Base-by-base conservation (phyloP, 2,113 vertebrate species). In the Grammomys dolichurus region DNA sequence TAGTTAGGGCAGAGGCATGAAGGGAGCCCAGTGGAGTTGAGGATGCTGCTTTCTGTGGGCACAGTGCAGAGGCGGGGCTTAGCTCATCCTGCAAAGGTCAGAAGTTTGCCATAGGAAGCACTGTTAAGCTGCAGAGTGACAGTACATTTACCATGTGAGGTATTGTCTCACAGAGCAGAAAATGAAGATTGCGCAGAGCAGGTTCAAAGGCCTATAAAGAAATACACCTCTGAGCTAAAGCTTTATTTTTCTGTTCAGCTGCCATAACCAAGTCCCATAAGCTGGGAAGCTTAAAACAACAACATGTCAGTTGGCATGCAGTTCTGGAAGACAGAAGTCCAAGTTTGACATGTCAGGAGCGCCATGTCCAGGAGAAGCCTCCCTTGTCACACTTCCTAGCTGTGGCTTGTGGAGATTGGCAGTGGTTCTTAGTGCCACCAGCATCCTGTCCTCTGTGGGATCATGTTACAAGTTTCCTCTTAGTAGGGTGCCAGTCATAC, bases 21-120 rank as follows among this genome's bases (percentile, higher is more conserved):
- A 6, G 63, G 28, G 0, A 4, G 28, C 0, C 17, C 46, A 16
- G 0, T 43, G 0, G 2, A 40, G 10, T 43, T 26, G 10, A 58
- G 51, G 19, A 11, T 4, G 13, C 72, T 22, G 28, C 36, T 2
- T 8, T 14, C 63, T 20, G 0, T 75, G 82, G 46, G 20, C 36
- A 1, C 0, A 2, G n/a, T 7, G 8, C 87, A 95, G 85, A 63
- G 58, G n/a, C 82, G 51, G 33, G 1, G 0, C 36, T 46, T 19
- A 31, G 80, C 86, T 33, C 5, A 8, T 31, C 56, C n/a, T 3
- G 3, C 48, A 31, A 51, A 75, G 36, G 36, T 78, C 75, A 46
- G 36, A 87, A 90, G 13, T 63, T 58, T 63, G 69, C 73, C 70
- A 4, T 72, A 9, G 19, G 67, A 69, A 88, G 26, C 7, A 3